Evolutionary conservation across 2,888 invertebrate genomes (phyloP), one percentile per base, ranked within the genome.

Genomic region (Aspidiotus destructor): DNA sequence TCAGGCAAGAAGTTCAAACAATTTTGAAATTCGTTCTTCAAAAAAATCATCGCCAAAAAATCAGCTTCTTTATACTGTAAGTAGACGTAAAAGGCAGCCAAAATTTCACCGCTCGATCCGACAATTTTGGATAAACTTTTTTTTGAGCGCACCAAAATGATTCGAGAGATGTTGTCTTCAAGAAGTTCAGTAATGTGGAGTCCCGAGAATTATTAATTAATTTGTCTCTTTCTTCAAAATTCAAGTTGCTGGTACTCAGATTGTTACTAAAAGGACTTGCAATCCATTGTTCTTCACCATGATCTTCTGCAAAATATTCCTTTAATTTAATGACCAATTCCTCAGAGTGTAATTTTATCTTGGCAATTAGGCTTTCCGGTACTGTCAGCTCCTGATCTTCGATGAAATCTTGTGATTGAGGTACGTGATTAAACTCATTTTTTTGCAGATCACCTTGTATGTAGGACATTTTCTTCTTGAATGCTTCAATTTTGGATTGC

Each of bases 331-430:
- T 44, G 13, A 44, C 48, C 48, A 44, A 13, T n/a, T n/a, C n/a
- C n/a, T n/a, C n/a, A n/a, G n/a, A n/a, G n/a, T n/a, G n/a, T n/a
- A n/a, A n/a, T n/a, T n/a, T 44, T 13, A 44, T 44, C 48, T 44
- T 13, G 8, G 48, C 48, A 44, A 44, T 44, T 10, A 44, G 48
- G 48, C 48, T 44, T 44, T 13, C 48, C 48, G 48, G 48, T 44
- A 44, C 48, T 44, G 48, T 44, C 48, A 44, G 48, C 48, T 44
- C 48, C 48, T 44, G 48, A 44, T 44, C 48, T 44, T 44, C 9
- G 13, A 44, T 44, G 48, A 44, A 44, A 44, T 44, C 48, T 44
- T 13, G 8, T 44, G 13, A 44, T 44, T 44, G 48, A 13, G 48
- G 48, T 13, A 44, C 9, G 13, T 44, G 13, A 44, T 44, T 44